Evolutionary conservation across 35 echinoderm and acorn worm species (phyloP).

Genomic region (Amphiura filiformis): DNA sequence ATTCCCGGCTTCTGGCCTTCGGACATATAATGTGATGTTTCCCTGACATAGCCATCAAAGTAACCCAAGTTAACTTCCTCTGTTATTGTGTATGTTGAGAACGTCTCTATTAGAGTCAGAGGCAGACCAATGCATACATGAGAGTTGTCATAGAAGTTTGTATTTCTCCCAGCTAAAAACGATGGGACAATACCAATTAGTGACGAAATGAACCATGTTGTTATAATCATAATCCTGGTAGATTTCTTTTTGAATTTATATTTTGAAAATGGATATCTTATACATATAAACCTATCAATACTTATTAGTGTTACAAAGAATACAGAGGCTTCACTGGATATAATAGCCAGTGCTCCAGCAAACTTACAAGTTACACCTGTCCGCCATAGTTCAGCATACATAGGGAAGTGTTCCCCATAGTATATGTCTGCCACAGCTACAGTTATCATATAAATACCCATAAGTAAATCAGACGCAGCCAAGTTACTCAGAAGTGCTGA

Average conservation of each 20-base stretch:
- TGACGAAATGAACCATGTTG: constrained; percentile 30
- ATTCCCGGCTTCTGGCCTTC: too few species aligned
- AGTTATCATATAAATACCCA: constrained; percentile 61
- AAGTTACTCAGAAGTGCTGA: constrained; percentile 43
- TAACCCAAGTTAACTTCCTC: too few species aligned
- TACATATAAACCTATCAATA: constrained; percentile 41
- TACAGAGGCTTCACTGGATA: constrained; percentile 68
- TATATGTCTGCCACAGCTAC: constrained; percentile 43
- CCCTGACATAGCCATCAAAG: too few species aligned
- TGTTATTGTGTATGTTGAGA: too few species aligned
- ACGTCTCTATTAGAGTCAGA: too few species aligned
- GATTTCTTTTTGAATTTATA: constrained; percentile 5
- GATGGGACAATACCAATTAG: constrained; percentile 31
- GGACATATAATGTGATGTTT: too few species aligned
- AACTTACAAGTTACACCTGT: constrained; percentile 33
- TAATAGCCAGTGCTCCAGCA: constrained; percentile 33
- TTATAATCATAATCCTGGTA: background rate
- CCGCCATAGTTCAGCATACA: constrained; percentile 30
- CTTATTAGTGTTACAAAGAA: constrained; percentile 45
- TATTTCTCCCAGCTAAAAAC: constrained; percentile 1
- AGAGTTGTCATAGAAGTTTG: constrained; percentile 46
- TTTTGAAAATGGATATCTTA: constrained; percentile 36
- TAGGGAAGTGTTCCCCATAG: constrained; percentile 34
- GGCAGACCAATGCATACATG: constrained; percentile 17
- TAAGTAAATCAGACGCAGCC: constrained; percentile 49